Percentiles rank a stretch among this genome's conserved stretches.
These are phyloP conservation scores for Campoletis raptor DNA, from an alignment of 2,888 invertebrate species.

Conservation along the genomic window DNA sequence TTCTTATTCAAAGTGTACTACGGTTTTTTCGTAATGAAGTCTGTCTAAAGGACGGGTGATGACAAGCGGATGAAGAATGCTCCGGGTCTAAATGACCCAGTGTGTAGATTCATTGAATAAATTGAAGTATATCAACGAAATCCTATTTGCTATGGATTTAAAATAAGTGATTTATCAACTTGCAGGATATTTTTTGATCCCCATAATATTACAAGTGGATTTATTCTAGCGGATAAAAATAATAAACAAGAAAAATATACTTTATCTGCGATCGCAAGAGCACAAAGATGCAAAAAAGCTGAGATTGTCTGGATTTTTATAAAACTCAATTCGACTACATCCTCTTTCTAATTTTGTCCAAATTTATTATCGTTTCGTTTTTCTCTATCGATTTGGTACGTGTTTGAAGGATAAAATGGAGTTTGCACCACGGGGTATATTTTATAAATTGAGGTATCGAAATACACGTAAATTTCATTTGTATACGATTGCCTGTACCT, in stretches of 20 bases:
- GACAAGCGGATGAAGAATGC: too few relatives aligned
- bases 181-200: neutral
- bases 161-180: neutral
- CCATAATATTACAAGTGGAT: neutral
- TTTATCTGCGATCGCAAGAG: neutral
- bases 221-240: neutral
- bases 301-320: neutral
- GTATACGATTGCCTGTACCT: neutral
- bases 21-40: too few relatives aligned
- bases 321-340: neutral
- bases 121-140: too few relatives aligned
- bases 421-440: neutral
- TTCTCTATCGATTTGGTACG: neutral
- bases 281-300: neutral
- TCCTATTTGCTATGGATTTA: neutral
- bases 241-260: neutral
- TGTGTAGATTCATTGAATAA: too few relatives aligned
- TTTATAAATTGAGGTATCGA: neutral
- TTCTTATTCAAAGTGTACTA: too few relatives aligned
- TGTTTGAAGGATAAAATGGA: neutral
- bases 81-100: too few relatives aligned
- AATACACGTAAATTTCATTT: constrained; percentile 7
- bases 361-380: neutral
- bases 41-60: too few relatives aligned
- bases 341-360: neutral